Evolutionary conservation across 2,888 invertebrate species (phyloP).

Genomic region (Pherbina coryleti): DNA sequence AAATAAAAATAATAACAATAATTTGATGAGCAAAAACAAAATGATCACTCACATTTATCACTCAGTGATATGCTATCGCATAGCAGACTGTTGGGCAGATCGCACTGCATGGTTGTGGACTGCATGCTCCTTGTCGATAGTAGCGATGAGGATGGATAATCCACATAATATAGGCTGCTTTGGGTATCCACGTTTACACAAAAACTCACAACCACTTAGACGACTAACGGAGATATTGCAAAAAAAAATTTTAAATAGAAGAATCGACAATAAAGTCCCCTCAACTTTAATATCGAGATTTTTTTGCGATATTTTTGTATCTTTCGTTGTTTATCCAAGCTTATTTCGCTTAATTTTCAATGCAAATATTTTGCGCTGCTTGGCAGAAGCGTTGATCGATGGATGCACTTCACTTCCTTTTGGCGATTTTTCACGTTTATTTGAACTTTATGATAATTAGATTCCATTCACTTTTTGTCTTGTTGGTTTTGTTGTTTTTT

Average conservation of each 20-base stretch:
- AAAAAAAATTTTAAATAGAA: not conserved
- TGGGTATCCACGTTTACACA: constrained; percentile 49
- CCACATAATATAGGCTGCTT: constrained; percentile 51
- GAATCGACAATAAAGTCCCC: not conserved
- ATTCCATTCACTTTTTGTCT: constrained; percentile 27
- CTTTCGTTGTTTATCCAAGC: constrained; percentile 1
- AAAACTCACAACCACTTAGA: not conserved
- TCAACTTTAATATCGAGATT: constrained; percentile 1
- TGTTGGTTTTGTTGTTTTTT: constrained; percentile 19
- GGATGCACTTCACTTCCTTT: constrained; percentile 44
- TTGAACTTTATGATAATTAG: constrained; percentile 24
- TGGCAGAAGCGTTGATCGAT: not conserved
- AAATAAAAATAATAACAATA: no score
- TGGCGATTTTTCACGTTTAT: constrained; percentile 35
- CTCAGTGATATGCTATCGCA: constrained; percentile 56
- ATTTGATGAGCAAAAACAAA: not conserved
- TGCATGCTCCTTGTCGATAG: constrained; percentile 33
- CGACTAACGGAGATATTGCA: not conserved
- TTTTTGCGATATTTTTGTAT: constrained; percentile 29
- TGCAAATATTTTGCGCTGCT: constrained; percentile 24
- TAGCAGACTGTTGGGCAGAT: constrained; percentile 55
- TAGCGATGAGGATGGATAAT: constrained; percentile 45
- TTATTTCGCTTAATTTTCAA: constrained; percentile 22
- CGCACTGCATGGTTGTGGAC: constrained; percentile 55
- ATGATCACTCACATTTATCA: constrained; percentile 55